Conservation (phyloP, 2,113 vertebrate species). For the Hystrix brachyura region DNA sequence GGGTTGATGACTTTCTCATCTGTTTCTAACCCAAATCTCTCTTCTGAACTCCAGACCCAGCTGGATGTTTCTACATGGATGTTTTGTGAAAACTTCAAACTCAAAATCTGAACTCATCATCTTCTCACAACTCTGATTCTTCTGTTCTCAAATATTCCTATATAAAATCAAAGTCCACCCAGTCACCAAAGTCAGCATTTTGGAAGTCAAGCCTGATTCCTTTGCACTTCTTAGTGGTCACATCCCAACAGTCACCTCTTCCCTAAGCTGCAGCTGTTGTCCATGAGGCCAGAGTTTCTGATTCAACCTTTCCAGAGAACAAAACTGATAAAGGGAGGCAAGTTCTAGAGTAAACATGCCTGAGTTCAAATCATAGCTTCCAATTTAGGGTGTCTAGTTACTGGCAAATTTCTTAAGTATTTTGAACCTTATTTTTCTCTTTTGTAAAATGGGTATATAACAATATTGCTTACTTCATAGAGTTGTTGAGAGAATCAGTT, state of each 20-base stretch:
- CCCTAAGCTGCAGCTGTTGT: not conserved
- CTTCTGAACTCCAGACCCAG: not conserved
- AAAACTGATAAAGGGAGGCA: not conserved
- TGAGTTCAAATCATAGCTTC: constrained; percentile 25
- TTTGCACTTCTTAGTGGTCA: not conserved
- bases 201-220: not conserved
- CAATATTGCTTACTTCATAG: constrained; percentile 31
- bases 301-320: not conserved
- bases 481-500: not conserved
- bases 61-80: not conserved
- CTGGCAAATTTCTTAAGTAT: constrained; percentile 23
- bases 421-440: constrained; percentile 33
- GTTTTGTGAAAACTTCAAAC: constrained; percentile 1
- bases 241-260: not conserved
- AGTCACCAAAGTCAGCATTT: not conserved
- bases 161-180: not conserved
- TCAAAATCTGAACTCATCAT: not conserved
- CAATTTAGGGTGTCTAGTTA: not conserved
- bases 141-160: constrained; percentile 3
- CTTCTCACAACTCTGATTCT: constrained; percentile 14
- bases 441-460: not conserved
- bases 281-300: not conserved
- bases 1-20: not conserved
- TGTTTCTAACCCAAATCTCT: constrained; percentile 6
- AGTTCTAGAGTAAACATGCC: not conserved